phyloP scores from a whole-genome alignment of 2,888 invertebrate genomes.

The Argynnis bischoffii region DNA sequence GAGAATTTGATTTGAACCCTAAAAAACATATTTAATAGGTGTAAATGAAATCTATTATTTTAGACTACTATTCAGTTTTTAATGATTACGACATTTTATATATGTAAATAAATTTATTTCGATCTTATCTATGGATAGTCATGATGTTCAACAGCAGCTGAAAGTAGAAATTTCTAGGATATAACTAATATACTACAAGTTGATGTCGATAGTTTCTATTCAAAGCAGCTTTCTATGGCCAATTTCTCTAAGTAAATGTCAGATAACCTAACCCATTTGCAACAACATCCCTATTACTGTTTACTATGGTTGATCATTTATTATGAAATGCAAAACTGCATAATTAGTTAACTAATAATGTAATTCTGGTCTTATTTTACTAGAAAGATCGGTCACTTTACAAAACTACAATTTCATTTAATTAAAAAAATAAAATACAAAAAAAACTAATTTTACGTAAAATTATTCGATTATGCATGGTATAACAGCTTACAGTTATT shows the following conservation, averaged over 20 bases:
- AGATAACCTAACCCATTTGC: constrained; percentile 41
- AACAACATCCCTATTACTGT: constrained; percentile 37
- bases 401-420: too few species aligned
- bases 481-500: too few species aligned
- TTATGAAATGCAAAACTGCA: not conserved
- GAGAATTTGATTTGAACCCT: too few species aligned
- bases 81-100: constrained; percentile 15
- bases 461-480: too few species aligned
- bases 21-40: too few species aligned
- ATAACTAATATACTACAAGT: constrained; percentile 61
- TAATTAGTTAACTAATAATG: too few species aligned
- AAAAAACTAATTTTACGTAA: too few species aligned
- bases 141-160: constrained; percentile 44
- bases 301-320: constrained; percentile 23
- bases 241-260: constrained; percentile 62
- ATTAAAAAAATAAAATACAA: too few species aligned
- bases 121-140: constrained; percentile 25
- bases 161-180: constrained; percentile 64
- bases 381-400: too few species aligned
- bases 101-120: constrained; percentile 4
- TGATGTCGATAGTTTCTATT: constrained; percentile 71
- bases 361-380: too few species aligned
- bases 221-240: constrained; percentile 70
- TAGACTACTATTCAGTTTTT: constrained; percentile 22
- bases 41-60: constrained; percentile 11